Conservation (phyloP, 1,140 invertebrate genomes). For the Atta colombica region DNA sequence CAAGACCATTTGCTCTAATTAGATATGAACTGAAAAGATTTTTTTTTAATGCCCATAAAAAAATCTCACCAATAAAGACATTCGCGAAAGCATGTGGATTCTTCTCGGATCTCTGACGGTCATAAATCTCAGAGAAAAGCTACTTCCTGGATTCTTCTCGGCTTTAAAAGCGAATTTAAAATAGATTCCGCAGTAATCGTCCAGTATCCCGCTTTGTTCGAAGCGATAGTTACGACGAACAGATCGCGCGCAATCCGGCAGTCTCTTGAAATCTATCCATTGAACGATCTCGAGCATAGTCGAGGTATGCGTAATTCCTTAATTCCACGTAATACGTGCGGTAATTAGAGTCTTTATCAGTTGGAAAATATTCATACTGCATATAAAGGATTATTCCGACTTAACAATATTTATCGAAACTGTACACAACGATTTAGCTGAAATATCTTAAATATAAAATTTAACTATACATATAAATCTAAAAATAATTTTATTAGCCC, state of each 20-base stretch:
- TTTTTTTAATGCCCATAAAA: not conserved
- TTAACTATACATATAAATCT: too few relatives aligned
- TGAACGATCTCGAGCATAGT: not conserved
- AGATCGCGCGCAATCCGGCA: slow-evolving; percentile 42
- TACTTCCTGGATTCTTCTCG: slow-evolving; percentile 48
- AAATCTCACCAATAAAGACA: slow-evolving; percentile 60
- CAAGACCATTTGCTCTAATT: not conserved
- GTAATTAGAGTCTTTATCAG: slow-evolving; percentile 20
- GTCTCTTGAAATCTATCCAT: slow-evolving; percentile 32
- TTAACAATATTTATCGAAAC: not conserved
- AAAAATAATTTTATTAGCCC: too few relatives aligned
- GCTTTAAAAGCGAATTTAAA: slow-evolving; percentile 70
- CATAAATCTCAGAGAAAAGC: slow-evolving; percentile 66
- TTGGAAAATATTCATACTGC: not conserved
- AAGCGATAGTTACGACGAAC: slow-evolving; percentile 6
- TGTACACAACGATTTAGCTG: not conserved
- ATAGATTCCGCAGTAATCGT: slow-evolving; percentile 68
- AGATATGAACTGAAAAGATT: not conserved
- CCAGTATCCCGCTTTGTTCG: slow-evolving; percentile 28
- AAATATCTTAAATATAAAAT: too few relatives aligned
- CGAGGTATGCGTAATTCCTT: not conserved
- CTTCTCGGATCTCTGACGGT: slow-evolving; percentile 64
- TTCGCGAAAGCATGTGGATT: slow-evolving; percentile 60
- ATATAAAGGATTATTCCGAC: not conserved
- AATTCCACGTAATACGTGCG: not conserved